Conservation (phyloP, 2,797 vertebrate species). For the Pseudotriccus pelzelni region DNA sequence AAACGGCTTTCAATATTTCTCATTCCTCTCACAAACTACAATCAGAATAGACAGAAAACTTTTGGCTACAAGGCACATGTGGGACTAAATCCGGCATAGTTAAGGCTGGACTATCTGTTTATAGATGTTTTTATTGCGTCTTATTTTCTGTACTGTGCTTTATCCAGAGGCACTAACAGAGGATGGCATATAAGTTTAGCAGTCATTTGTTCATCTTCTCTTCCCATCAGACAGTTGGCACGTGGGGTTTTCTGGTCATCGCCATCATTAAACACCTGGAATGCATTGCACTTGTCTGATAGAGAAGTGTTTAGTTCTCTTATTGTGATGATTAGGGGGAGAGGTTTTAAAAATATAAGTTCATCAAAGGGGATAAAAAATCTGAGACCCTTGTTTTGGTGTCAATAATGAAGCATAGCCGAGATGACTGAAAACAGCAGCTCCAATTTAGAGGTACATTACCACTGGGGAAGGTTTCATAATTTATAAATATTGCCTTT, state of each 20-base stretch:
- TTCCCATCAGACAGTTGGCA: neutral
- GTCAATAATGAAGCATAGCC: neutral
- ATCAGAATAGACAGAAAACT: neutral
- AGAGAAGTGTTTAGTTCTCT: neutral
- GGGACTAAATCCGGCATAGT: neutral
- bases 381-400: neutral
- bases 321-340: neutral
- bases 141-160: neutral
- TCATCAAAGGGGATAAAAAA: neutral
- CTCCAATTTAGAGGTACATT: fast-evolving
- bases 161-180: neutral
- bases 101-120: neutral
- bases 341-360: neutral
- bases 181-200: neutral
- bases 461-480: neutral
- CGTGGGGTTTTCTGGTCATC: neutral
- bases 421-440: neutral
- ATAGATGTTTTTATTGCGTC: neutral
- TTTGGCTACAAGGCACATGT: neutral
- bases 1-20: fast-evolving
- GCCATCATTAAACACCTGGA: neutral
- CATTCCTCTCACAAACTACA: neutral
- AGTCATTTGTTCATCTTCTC: neutral
- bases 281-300: neutral
- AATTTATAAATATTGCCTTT: neutral